Percentiles rank a stretch among this genome's conserved stretches.
phyloP scores from a whole-genome alignment of 2,888 invertebrate species.

The Drosophila barbarae region DNA sequence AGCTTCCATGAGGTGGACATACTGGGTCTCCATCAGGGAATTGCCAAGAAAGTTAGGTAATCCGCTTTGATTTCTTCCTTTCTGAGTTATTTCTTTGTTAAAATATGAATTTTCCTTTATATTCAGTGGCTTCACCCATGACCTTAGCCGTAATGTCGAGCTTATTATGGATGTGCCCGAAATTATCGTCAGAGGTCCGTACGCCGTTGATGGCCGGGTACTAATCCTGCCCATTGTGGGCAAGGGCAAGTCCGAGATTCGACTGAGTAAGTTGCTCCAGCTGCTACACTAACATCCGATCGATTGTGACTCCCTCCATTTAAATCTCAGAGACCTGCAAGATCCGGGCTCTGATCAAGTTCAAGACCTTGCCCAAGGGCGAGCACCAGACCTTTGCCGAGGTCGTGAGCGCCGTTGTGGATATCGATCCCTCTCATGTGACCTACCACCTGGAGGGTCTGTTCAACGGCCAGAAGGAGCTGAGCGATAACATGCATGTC shows the following conservation, averaged over 20 bases:
- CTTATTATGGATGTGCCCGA: slow-evolving; percentile 61
- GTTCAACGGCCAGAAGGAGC: slow-evolving; percentile 79
- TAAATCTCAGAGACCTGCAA: slow-evolving; percentile 39
- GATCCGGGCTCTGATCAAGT: slow-evolving; percentile 38
- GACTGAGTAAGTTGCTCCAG: slow-evolving; percentile 54
- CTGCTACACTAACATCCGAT: no score
- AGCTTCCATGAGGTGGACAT: slow-evolving; percentile 71
- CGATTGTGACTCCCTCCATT: no score
- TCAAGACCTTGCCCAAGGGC: slow-evolving; percentile 48
- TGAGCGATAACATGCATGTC: slow-evolving; percentile 79
- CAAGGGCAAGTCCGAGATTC: slow-evolving; percentile 61
- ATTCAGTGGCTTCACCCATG: slow-evolving; percentile 63
- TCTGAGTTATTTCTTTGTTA: background rate
- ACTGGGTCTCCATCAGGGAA: slow-evolving; percentile 60
- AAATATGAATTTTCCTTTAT: background rate
- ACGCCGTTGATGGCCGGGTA: slow-evolving; percentile 69
- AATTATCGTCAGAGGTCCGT: slow-evolving; percentile 68
- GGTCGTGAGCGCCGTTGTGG: slow-evolving; percentile 47
- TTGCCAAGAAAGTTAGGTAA: slow-evolving; percentile 54
- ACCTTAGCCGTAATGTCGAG: slow-evolving; percentile 51
- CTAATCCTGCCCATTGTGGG: slow-evolving; percentile 75
- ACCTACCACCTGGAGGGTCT: slow-evolving; percentile 72
- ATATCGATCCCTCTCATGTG: slow-evolving; percentile 57
- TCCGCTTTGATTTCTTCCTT: background rate
- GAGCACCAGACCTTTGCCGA: slow-evolving; percentile 53